Evolutionary conservation across 2,797 vertebrate genomes (phyloP).

Genomic region (Microhierax caerulescens): DNA sequence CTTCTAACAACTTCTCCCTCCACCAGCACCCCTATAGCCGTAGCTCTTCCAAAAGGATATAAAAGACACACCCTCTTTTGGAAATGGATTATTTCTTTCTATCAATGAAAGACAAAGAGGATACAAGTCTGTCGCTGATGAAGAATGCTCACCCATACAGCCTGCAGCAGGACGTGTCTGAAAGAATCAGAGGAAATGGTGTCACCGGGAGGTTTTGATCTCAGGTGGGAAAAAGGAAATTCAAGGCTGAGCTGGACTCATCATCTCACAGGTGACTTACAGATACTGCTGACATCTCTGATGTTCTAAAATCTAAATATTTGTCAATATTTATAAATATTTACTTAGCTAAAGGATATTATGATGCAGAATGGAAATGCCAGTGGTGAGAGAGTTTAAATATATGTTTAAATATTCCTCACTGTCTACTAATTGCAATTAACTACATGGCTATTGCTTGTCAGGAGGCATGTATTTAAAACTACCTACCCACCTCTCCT

Average conservation of each 20-base stretch:
- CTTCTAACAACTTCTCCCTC: background rate
- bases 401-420: background rate
- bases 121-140: background rate
- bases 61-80: background rate
- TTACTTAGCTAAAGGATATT: background rate
- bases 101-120: constrained; percentile 5
- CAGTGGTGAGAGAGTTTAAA: background rate
- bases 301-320: background rate
- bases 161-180: background rate
- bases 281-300: background rate
- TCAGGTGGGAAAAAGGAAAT: constrained; percentile 25
- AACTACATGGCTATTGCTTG: background rate
- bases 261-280: constrained; percentile 1
- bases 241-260: background rate
- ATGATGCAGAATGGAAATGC: background rate
- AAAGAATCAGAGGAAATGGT: constrained; percentile 46
- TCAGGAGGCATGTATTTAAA: background rate
- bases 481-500: background rate
- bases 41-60: background rate
- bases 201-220: constrained; percentile 10
- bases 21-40: background rate
- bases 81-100: constrained; percentile 32
- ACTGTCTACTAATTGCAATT: background rate
- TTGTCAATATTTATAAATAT: background rate
- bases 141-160: background rate